Conservation (phyloP, 2,797 vertebrate species). For the Nannoperca australis region DNA sequence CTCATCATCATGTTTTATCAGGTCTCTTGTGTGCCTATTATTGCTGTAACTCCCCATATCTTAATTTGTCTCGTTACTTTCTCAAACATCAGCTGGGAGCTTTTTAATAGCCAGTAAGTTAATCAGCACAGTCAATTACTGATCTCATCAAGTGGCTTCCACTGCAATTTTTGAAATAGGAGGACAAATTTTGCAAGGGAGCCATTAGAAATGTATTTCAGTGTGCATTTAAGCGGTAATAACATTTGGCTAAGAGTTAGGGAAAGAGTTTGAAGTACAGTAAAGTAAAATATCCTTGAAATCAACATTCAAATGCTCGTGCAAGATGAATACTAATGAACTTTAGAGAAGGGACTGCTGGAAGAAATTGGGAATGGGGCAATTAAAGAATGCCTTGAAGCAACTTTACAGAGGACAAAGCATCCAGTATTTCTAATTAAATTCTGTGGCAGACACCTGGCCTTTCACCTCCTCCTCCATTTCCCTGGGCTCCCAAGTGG, state of each 20-base stretch:
- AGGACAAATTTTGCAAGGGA: slow-evolving; percentile 25
- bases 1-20: slow-evolving; percentile 25
- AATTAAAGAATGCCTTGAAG: slow-evolving; percentile 90
- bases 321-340: slow-evolving; percentile 85
- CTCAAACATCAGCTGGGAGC: slow-evolving; percentile 33
- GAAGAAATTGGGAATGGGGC: slow-evolving; percentile 80
- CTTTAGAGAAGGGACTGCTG: slow-evolving; percentile 66
- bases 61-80: slow-evolving; percentile 30
- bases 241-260: slow-evolving; percentile 33
- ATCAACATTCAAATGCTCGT: slow-evolving; percentile 74
- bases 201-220: slow-evolving; percentile 41
- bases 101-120: slow-evolving; percentile 48
- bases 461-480: slow-evolving; percentile 85
- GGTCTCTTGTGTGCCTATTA: slow-evolving; percentile 18
- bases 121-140: slow-evolving; percentile 56
- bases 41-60: slow-evolving; percentile 30
- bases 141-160: slow-evolving; percentile 48
- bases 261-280: slow-evolving; percentile 51
- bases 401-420: slow-evolving; percentile 88
- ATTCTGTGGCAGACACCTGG: slow-evolving; percentile 87
- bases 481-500: slow-evolving; percentile 77
- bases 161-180: slow-evolving; percentile 26
- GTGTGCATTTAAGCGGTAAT: slow-evolving; percentile 23
- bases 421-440: slow-evolving; percentile 87
- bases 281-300: slow-evolving; percentile 69